Evolutionary conservation across 53 echinoderm and acorn worm genomes (phyloP), one percentile per base, ranked within the genome.

Genomic region (Echinarachnius parma): DNA sequence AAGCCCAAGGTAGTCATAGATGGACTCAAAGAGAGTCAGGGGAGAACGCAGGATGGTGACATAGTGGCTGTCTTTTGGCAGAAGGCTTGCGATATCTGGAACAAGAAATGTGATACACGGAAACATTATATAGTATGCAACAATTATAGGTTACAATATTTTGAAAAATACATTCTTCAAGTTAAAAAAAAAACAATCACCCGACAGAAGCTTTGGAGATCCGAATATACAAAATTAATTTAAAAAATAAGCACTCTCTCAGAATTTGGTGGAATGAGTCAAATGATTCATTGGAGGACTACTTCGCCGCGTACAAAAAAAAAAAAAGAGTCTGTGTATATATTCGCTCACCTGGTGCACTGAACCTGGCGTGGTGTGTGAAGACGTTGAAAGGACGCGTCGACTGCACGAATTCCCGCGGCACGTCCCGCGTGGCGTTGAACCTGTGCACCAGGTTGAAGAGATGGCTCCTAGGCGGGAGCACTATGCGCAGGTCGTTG

Each of bases 41-140:
- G 81, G 81, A 20, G 69, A 61, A 21, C 81, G 61, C 2, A 81
- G 27, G n/a, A 74, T 74, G 18, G 81, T 81, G 28, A 81, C 34
- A 62, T 81, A 81, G 15, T 74, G 3, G 13, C 61, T 52, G 32
- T 60, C 50, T 9, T 10, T 8, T 31, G 81, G 81, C 81, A 81
- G 72, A 48, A 81, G 3, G 11, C 25, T 34, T 7, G 47, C 37
- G 20, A 81, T 36, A 34, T 63, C 81, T 81, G 66, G 9, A 34
- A 61, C 5, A 3, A 61, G 0, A 16, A 61, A n/a, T n/a, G n/a
- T n/a, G n/a, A n/a, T n/a, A n/a, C n/a, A n/a, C n/a, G n/a, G n/a
- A n/a, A n/a, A n/a, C n/a, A n/a, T n/a, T n/a, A n/a, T n/a, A n/a
- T n/a, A n/a, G n/a, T n/a, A n/a, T n/a, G n/a, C n/a, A n/a, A n/a